A percentile compares a stretch with the other conserved stretches of the same genome.
Conservation (phyloP, 2,113 vertebrate species). For the Smithornis capensis region DNA sequence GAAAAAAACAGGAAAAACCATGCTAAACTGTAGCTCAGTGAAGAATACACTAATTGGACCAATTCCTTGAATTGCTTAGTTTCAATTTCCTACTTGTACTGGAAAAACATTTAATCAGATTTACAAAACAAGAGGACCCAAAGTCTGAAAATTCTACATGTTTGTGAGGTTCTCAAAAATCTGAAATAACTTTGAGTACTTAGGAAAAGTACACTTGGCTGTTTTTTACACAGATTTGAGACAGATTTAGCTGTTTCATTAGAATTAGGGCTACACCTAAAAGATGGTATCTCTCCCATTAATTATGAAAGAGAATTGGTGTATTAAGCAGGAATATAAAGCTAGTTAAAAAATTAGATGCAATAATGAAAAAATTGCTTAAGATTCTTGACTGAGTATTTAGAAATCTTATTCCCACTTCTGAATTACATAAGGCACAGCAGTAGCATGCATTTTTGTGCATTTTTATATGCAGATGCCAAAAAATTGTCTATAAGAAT, state of each 20-base stretch:
- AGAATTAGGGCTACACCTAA: background rate
- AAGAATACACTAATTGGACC: background rate
- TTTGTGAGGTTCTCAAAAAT: background rate
- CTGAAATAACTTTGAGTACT: background rate
- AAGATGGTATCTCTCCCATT: background rate
- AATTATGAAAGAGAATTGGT: background rate
- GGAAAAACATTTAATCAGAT: background rate
- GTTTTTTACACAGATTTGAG: background rate
- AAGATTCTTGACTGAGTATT: background rate
- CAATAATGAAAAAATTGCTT: accelerated
- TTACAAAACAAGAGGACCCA: background rate
- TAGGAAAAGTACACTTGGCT: background rate
- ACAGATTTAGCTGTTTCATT: background rate
- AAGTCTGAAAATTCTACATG: background rate
- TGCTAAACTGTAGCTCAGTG: background rate
- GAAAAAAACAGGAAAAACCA: background rate
- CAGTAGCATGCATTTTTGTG: background rate
- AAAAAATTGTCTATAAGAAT: background rate
- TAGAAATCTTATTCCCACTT: background rate
- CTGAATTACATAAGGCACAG: background rate
- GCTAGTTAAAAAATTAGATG: background rate
- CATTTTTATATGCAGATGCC: background rate
- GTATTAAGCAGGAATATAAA: background rate
- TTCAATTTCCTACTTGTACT: background rate
- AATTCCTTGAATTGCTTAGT: background rate